Conservation (phyloP, 2,797 vertebrate species). For the Macropodus opercularis region DNA sequence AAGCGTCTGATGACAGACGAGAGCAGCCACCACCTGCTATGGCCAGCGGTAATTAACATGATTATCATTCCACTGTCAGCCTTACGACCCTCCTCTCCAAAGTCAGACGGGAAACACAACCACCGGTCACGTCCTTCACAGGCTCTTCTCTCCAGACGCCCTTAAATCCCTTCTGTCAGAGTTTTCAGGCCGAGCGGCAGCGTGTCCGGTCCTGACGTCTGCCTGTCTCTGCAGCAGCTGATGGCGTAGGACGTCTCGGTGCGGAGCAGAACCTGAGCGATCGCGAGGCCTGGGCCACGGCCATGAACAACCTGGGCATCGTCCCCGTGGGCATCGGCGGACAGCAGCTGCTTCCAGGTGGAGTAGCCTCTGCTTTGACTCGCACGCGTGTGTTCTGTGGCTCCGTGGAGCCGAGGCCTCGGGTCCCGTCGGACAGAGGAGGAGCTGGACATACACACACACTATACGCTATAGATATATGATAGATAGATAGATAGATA, state of each 20-base stretch:
- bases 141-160: no score
- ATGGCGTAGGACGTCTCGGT: conserved; percentile 87
- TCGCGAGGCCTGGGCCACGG: conserved; percentile 91
- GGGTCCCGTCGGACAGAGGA: no score
- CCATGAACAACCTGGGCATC: conserved; percentile 96
- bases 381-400: no score
- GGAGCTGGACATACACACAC: no score
- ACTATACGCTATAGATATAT: no score
- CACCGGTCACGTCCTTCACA: no score
- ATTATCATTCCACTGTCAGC: neutral
- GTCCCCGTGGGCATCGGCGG: conserved; percentile 90
- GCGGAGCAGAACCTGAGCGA: conserved; percentile 88
- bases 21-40: conserved; percentile 80
- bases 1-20: conserved; percentile 79
- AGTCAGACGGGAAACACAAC: no score
- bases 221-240: conserved; percentile 79
- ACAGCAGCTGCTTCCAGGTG: conserved; percentile 93
- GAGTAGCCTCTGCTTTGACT: neutral
- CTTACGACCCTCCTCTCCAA: neutral
- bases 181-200: no score
- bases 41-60: conserved; percentile 80
- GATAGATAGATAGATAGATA: no score
- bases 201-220: neutral
- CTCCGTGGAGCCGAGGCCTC: no score
- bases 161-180: no score